Evolutionary conservation across 2,797 vertebrate species (phyloP).

Genomic region (Catharus ustulatus): DNA sequence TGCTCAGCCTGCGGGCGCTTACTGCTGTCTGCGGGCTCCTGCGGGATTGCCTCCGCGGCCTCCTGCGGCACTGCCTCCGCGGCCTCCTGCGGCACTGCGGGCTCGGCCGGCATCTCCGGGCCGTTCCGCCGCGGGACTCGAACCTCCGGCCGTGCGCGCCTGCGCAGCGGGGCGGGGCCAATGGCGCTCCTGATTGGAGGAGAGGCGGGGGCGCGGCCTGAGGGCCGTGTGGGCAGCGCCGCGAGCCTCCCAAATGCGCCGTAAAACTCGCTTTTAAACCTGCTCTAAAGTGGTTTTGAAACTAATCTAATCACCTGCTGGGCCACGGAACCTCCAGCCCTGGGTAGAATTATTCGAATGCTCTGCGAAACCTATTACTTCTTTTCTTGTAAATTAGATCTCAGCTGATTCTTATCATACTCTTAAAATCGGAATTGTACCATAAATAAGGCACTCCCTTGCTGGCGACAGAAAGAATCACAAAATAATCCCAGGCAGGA

Average conservation of each 20-base stretch:
- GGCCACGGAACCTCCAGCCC: fast-evolving
- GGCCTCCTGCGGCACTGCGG: not conserved
- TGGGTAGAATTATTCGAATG: not conserved
- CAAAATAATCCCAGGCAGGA: not conserved
- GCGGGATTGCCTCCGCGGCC: not conserved
- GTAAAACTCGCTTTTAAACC: fast-evolving
- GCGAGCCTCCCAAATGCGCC: fast-evolving
- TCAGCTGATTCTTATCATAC: not conserved
- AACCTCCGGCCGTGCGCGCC: fast-evolving
- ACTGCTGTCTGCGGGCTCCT: not conserved
- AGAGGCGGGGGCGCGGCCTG: not conserved
- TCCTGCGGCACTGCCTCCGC: fast-evolving
- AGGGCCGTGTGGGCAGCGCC: fast-evolving
- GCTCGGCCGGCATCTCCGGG: fast-evolving
- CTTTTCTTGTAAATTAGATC: not conserved
- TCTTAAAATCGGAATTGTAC: not conserved
- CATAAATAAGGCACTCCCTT: not conserved
- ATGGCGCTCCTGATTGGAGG: fast-evolving
- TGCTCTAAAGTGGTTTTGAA: fast-evolving
- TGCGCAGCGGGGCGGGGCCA: fast-evolving
- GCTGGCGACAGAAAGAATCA: not conserved
- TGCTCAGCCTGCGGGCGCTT: not conserved
- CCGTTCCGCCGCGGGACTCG: fast-evolving
- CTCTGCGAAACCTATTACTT: fast-evolving
- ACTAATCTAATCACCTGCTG: fast-evolving